phyloP scores from a whole-genome alignment of 2,113 vertebrate species.

The Psilopsiagon aurifrons region DNA sequence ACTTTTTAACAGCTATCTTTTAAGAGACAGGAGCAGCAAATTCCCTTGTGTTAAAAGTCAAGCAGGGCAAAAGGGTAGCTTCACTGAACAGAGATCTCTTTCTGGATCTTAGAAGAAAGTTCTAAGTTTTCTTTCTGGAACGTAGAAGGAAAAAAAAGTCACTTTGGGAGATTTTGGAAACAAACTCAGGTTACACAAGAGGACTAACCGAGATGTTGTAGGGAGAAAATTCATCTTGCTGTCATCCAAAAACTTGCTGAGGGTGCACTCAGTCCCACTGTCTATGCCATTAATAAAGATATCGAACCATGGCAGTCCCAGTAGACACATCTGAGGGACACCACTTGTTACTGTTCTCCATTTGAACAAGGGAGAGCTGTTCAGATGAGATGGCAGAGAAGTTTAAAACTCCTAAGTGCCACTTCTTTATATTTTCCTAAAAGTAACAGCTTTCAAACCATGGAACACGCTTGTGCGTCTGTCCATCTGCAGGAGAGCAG shows the following conservation, averaged over 20 bases:
- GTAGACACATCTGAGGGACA: not conserved
- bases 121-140: not conserved
- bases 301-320: no score
- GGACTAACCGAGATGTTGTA: not conserved
- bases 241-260: not conserved
- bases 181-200: not conserved
- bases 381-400: not conserved
- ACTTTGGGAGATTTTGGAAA: not conserved
- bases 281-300: not conserved
- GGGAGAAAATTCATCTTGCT: not conserved
- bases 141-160: not conserved
- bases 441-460: not conserved
- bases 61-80: accelerated
- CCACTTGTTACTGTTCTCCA: not conserved
- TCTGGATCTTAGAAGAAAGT: not conserved
- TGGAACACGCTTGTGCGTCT: accelerated
- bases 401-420: not conserved
- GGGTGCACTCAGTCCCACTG: no score
- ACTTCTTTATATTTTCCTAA: not conserved
- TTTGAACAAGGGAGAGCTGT: not conserved
- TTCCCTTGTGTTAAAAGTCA: not conserved
- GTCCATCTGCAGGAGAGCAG: not conserved
- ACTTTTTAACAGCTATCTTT: not conserved
- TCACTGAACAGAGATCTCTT: not conserved
- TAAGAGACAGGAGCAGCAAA: not conserved